A percentile compares a stretch with the other conserved stretches of the same genome.
These are phyloP conservation scores for Halictus quadricinctus DNA, from an alignment of 2,888 invertebrate species.

Conservation along the genomic window DNA sequence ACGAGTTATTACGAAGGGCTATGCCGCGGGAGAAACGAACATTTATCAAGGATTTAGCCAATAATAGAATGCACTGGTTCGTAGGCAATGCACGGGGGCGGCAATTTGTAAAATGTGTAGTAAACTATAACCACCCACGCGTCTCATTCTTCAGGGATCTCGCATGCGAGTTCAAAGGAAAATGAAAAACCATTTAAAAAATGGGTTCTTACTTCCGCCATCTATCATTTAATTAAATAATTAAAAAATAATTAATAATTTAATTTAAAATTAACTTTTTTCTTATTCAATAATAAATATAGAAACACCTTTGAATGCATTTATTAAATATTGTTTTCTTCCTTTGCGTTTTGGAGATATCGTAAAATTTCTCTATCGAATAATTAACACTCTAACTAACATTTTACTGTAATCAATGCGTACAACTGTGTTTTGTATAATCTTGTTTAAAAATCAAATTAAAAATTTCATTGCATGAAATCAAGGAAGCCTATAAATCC, in stretches of 20 bases:
- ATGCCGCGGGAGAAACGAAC: slow-evolving; percentile 49
- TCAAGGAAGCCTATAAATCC: neutral
- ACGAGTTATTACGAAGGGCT: slow-evolving; percentile 60
- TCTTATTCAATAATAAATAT: no score
- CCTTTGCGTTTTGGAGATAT: neutral
- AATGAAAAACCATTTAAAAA: neutral
- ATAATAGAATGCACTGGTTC: slow-evolving; percentile 71
- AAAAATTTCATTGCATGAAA: neutral
- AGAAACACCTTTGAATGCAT: neutral
- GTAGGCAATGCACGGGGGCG: slow-evolving; percentile 60
- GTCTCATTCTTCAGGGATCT: slow-evolving; percentile 21
- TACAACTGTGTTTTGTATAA: neutral
- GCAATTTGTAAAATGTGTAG: slow-evolving; percentile 71
- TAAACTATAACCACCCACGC: slow-evolving; percentile 65
- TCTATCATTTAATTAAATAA: no score
- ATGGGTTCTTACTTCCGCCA: neutral
- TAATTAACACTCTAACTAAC: no score
- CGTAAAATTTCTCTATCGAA: neutral
- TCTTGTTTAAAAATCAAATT: neutral
- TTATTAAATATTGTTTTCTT: neutral
- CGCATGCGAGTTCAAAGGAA: neutral
- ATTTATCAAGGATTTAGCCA: slow-evolving; percentile 74
- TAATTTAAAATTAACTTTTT: no score
- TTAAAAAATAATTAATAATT: no score
- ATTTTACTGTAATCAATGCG: neutral